Percentiles rank a stretch among this genome's conserved stretches.
Conservation (phyloP, 2,797 vertebrate genomes). For the Hypotaenidia philippensis region DNA sequence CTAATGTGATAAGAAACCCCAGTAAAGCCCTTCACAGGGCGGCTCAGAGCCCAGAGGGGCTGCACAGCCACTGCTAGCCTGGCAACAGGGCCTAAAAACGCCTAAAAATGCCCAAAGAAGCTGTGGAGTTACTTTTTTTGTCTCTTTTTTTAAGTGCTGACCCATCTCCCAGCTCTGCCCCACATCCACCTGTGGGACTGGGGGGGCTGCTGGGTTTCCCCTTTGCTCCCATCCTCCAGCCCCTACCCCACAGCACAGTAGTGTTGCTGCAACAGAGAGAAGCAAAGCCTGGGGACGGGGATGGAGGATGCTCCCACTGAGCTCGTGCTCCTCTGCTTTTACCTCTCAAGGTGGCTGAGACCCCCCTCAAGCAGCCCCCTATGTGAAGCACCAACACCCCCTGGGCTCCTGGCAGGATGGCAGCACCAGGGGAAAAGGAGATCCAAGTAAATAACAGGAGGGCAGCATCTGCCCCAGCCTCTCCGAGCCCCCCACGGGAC, state of each 20-base stretch:
- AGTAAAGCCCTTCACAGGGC: background rate
- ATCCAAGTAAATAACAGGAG: background rate
- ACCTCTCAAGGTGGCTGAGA: background rate
- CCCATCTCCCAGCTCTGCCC: background rate
- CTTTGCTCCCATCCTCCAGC: background rate
- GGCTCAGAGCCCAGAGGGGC: background rate
- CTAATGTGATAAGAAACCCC: conserved; percentile 54
- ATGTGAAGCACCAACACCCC: background rate
- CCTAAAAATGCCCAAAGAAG: too few species aligned
- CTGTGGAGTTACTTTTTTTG: too few species aligned
- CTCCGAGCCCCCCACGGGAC: background rate
- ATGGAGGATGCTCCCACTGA: background rate
- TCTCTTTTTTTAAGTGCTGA: background rate
- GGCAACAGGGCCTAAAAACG: background rate
- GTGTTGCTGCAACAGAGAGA: background rate
- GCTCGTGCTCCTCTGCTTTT: background rate
- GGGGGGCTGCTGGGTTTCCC: background rate
- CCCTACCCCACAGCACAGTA: background rate
- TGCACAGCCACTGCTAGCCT: background rate
- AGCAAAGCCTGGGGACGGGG: background rate
- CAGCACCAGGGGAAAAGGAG: fast-evolving
- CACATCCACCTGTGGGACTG: background rate
- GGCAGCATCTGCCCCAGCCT: background rate
- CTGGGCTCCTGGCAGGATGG: background rate
- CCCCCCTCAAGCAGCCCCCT: background rate